These are phyloP conservation scores for Drosophila punjabiensis DNA, from an alignment of 1,140 invertebrate species.

Conservation along the genomic window DNA sequence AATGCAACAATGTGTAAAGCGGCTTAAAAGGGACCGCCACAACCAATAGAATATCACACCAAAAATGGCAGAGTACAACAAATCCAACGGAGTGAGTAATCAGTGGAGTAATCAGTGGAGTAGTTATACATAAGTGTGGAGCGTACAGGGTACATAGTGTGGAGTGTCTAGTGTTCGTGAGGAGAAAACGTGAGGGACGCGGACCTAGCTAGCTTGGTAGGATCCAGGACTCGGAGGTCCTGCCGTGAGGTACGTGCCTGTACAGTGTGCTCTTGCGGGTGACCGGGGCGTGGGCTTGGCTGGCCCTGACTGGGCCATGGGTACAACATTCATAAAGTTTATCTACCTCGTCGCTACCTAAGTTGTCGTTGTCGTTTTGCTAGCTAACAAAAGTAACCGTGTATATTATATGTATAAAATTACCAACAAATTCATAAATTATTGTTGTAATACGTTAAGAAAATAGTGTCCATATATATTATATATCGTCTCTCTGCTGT, in stretches of 20 bases:
- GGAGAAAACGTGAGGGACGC: conserved; percentile 61
- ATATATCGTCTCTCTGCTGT: conserved; percentile 46
- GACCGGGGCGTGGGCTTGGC: conserved; percentile 59
- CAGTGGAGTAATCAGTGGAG: conserved; percentile 29
- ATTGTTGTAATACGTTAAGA: conserved; percentile 83
- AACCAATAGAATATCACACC: conserved; percentile 85
- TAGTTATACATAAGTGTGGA: conserved; percentile 33
- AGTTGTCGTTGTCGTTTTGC: conserved; percentile 80
- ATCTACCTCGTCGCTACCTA: conserved; percentile 79
- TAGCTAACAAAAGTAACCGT: conserved; percentile 81
- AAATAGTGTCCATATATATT: conserved; percentile 83
- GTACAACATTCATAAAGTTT: conserved; percentile 81
- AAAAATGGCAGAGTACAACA: conserved; percentile 81
- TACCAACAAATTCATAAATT: conserved; percentile 81
- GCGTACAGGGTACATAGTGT: conserved; percentile 27
- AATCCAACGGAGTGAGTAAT: conserved; percentile 70
- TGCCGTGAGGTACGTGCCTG: conserved; percentile 61
- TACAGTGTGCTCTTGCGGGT: conserved; percentile 70
- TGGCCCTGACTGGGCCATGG: conserved; percentile 33
- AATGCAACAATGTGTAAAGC: conserved; percentile 83
- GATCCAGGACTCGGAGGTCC: conserved; percentile 25
- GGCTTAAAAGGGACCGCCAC: conserved; percentile 74
- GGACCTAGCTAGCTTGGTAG: conserved; percentile 74
- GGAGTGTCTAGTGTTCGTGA: conserved; percentile 39
- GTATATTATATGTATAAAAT: conserved; percentile 79